phyloP scores from a whole-genome alignment of 2,797 vertebrate genomes.

The Molothrus ater region DNA sequence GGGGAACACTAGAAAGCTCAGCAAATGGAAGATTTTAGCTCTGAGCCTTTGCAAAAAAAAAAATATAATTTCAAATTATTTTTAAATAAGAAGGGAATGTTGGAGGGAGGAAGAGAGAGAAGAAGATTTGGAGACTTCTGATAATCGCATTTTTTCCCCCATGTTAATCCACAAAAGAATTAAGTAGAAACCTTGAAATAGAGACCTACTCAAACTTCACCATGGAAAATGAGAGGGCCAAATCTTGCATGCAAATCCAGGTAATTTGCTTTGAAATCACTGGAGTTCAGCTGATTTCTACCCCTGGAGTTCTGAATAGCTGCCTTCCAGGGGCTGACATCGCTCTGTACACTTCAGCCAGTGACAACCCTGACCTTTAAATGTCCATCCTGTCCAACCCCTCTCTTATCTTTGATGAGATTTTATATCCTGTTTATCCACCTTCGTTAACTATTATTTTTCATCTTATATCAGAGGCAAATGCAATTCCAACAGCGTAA shows the following conservation, averaged over 20 bases:
- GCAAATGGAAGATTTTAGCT: slow-evolving; percentile 66
- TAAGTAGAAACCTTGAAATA: slow-evolving; percentile 16
- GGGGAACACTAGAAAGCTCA: slow-evolving; percentile 42
- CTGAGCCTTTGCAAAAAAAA: slow-evolving; percentile 45
- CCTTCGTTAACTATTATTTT: slow-evolving; percentile 72
- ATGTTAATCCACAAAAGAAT: neutral
- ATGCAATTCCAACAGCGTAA: slow-evolving; percentile 73
- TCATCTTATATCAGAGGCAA: slow-evolving; percentile 76
- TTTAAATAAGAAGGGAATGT: slow-evolving; percentile 42
- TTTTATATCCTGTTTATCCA: slow-evolving; percentile 67
- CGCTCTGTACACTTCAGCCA: neutral
- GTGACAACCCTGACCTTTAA: neutral
- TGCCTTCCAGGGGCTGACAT: neutral
- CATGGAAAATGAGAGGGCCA: neutral
- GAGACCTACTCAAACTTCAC: neutral
- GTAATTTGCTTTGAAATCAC: neutral
- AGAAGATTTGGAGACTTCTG: neutral
- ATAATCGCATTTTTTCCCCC: neutral
- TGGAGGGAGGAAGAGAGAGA: neutral
- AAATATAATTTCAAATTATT: slow-evolving; percentile 28
- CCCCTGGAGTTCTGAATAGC: neutral
- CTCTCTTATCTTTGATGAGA: slow-evolving; percentile 51
- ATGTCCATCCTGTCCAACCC: neutral
- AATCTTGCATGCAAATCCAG: neutral
- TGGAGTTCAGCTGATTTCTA: neutral